These are phyloP conservation scores for Xiphorhynchus erythropygius DNA, from an alignment of 2,797 vertebrate genomes.

Conservation along the genomic window DNA sequence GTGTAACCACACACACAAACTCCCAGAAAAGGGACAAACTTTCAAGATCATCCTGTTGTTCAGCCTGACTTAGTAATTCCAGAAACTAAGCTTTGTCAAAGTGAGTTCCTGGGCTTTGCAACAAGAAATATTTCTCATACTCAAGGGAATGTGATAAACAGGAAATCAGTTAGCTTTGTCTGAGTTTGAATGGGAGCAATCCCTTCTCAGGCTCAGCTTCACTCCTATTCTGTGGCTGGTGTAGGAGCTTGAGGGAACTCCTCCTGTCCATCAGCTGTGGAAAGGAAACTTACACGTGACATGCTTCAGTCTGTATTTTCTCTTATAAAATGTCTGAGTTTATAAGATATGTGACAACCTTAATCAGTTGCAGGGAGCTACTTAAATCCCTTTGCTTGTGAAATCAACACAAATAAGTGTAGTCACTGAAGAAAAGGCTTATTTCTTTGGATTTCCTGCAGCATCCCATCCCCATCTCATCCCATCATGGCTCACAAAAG, in stretches of 20 bases:
- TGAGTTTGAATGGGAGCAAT: not conserved
- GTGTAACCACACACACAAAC: not conserved
- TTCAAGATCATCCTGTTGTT: not conserved
- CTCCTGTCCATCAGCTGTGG: not conserved
- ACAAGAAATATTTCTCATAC: not conserved
- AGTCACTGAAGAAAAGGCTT: not conserved
- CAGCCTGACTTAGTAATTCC: not conserved
- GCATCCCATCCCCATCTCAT: not conserved
- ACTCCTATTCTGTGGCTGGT: not conserved
- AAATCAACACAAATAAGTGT: not conserved
- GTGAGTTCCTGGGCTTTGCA: not conserved
- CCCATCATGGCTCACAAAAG: not conserved
- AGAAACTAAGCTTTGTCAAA: not conserved
- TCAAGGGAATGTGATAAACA: not conserved
- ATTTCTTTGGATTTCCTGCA: not conserved
- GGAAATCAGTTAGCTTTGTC: not conserved
- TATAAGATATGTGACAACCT: not conserved
- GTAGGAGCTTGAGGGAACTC: not conserved
- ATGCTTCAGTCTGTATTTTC: not conserved
- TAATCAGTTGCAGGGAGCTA: not conserved
- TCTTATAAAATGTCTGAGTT: not conserved
- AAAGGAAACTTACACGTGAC: not conserved
- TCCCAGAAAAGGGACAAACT: not conserved
- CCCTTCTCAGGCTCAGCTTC: not conserved
- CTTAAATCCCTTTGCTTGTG: not conserved